A percentile compares a stretch with the other conserved stretches of the same genome.
phyloP scores from a whole-genome alignment of 2,888 invertebrate species.

The Pachymerium ferrugineum region DNA sequence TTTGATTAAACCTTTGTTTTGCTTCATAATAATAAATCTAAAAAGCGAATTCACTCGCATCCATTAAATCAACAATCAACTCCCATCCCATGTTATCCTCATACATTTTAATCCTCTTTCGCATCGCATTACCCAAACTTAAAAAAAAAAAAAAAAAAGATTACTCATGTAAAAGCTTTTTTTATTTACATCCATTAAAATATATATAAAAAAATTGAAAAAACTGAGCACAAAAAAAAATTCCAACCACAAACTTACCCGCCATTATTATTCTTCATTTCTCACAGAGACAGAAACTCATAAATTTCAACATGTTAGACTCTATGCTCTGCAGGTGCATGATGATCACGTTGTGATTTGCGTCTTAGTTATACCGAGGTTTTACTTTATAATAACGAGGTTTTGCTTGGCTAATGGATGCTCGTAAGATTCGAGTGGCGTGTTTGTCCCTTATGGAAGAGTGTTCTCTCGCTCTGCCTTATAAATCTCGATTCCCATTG shows the following conservation, averaged over 20 bases:
- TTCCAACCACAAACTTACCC: too few species aligned
- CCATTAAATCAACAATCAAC: neutral
- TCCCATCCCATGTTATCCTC: too few species aligned
- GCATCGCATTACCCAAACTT: neutral
- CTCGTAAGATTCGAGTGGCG: slow-evolving; percentile 1
- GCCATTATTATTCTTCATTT: neutral
- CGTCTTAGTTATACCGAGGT: neutral
- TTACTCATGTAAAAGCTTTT: too few species aligned
- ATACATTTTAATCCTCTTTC: too few species aligned
- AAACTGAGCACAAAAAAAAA: too few species aligned
- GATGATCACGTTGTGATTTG: slow-evolving; percentile 1
- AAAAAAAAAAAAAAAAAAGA: neutral
- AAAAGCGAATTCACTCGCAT: neutral
- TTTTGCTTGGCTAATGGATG: slow-evolving; percentile 1
- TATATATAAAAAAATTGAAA: too few species aligned
- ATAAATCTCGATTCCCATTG: slow-evolving; percentile 13
- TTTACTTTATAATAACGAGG: neutral
- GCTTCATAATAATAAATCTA: neutral
- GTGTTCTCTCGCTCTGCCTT: slow-evolving; percentile 1
- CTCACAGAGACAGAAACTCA: neutral
- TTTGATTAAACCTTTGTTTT: neutral
- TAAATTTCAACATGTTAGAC: neutral
- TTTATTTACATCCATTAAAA: too few species aligned
- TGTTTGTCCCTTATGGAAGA: neutral
- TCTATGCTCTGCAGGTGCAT: neutral